Evolutionary conservation across 2,797 vertebrate species (phyloP).

Genomic region (Linurgus olivaceus): DNA sequence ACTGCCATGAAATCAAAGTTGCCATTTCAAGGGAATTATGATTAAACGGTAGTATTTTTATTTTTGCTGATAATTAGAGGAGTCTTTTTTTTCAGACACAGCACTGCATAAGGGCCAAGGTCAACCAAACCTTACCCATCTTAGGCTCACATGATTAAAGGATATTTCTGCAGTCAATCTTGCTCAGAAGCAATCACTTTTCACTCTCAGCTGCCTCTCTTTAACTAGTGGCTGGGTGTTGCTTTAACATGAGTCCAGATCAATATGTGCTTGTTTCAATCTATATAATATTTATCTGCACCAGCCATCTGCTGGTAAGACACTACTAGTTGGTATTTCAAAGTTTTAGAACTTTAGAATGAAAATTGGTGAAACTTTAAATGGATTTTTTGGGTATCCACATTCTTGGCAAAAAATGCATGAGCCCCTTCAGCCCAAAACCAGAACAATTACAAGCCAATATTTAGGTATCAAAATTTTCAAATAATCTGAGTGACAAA

Average conservation of each 20-base stretch:
- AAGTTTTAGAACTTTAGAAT: background rate
- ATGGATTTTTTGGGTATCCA: background rate
- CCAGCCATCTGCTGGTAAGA: background rate
- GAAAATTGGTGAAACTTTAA: background rate
- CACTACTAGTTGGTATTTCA: background rate
- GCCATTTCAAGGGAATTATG: slow-evolving; percentile 5
- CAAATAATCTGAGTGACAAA: background rate
- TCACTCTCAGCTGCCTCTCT: background rate
- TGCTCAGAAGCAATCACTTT: background rate
- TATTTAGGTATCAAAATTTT: background rate
- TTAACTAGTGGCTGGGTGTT: background rate
- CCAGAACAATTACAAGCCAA: background rate
- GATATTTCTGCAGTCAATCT: background rate
- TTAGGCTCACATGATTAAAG: background rate
- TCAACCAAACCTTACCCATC: background rate
- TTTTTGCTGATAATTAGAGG: background rate
- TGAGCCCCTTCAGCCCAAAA: background rate
- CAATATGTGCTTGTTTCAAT: background rate
- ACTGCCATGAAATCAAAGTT: slow-evolving; percentile 11
- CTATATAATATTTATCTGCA: background rate
- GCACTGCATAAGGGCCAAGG: background rate
- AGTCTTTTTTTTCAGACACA: background rate
- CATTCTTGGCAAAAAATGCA: background rate
- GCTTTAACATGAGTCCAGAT: background rate
- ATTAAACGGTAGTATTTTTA: slow-evolving; percentile 1